Evolutionary conservation across 2,113 vertebrate genomes (phyloP).

Genomic region (Tenrec ecaudatus): DNA sequence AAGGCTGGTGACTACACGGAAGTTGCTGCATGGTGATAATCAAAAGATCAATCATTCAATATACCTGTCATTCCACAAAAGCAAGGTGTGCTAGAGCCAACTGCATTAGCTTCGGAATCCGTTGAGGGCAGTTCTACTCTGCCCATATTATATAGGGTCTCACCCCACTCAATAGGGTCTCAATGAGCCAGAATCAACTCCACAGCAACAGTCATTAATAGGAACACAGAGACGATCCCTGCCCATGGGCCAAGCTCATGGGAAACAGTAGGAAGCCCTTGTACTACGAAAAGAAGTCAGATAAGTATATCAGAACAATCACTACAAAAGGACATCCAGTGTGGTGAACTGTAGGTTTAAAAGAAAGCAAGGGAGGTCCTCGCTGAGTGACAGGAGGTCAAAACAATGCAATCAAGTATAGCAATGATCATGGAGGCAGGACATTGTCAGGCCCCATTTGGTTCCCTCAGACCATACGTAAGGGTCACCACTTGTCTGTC

Average conservation of each 20-base stretch:
- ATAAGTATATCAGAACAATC: neutral
- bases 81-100: neutral
- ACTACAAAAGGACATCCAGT: neutral
- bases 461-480: too few relatives aligned
- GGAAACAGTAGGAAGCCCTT: neutral
- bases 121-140: neutral
- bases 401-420: neutral
- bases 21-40: neutral
- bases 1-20: neutral
- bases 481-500: too few relatives aligned
- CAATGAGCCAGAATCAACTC: too few relatives aligned
- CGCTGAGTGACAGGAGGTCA: neutral
- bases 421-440: neutral
- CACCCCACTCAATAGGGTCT: too few relatives aligned
- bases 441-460: too few relatives aligned
- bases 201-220: neutral
- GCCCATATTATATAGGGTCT: too few relatives aligned
- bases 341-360: neutral
- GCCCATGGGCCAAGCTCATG: neutral
- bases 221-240: neutral
- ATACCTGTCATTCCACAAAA: neutral
- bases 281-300: neutral
- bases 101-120: neutral
- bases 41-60: neutral
- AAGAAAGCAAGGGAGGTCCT: neutral